Evolutionary conservation across 2,797 vertebrate species (phyloP).

Genomic region (Peromyscus aztecus): DNA sequence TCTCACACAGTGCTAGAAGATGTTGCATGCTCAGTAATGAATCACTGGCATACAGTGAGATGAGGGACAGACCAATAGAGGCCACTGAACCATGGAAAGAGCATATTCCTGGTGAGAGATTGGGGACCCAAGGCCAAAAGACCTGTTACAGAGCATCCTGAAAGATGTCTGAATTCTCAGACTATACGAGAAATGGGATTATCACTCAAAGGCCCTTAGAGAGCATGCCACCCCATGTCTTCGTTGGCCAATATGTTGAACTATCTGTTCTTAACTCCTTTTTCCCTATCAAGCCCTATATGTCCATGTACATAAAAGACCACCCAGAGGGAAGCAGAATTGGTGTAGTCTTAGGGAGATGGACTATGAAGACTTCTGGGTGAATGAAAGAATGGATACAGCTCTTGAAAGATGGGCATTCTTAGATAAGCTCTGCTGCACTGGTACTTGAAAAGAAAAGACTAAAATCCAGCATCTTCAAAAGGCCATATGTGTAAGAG

Average conservation of each 20-base stretch:
- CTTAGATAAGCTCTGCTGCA: not conserved
- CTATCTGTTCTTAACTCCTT: not conserved
- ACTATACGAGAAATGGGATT: not conserved
- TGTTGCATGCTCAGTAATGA: not conserved
- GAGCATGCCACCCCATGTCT: not conserved
- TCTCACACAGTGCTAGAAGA: not conserved
- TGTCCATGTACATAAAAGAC: not conserved
- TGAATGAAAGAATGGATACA: not conserved
- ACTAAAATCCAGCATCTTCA: not conserved
- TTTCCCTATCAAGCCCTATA: not conserved
- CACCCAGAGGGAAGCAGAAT: not conserved
- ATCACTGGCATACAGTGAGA: not conserved
- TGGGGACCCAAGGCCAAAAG: not conserved
- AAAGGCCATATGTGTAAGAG: not conserved
- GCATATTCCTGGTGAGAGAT: not conserved
- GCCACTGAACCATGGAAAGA: not conserved
- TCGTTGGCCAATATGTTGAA: not conserved
- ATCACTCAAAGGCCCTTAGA: not conserved
- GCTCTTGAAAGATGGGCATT: not conserved
- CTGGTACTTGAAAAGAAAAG: not conserved
- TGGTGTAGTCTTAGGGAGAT: not conserved
- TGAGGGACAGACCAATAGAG: not conserved
- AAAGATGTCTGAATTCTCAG: not conserved
- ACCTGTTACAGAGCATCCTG: not conserved
- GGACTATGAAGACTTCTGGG: not conserved